Base-by-base conservation (phyloP, 2,797 vertebrate species). In the Siniperca scherzeri region DNA sequence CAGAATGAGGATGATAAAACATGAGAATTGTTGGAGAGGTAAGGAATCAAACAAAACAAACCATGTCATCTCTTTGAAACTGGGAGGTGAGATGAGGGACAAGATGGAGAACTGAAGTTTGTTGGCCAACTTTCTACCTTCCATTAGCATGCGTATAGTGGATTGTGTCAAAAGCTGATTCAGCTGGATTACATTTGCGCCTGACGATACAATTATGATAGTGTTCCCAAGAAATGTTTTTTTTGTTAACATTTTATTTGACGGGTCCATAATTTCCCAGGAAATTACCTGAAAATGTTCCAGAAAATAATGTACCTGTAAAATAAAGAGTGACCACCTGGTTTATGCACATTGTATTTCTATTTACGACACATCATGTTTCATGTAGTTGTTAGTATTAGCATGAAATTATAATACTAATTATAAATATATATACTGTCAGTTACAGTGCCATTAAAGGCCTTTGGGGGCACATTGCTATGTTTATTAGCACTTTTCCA, bases 1-100 rank as follows among this genome's bases (percentile, higher is more conserved):
- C 70, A 50, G 74, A 70, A 70, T 59, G 52, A 72, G 44, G 38
- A 69, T 53, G 27, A 62, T 64, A 59, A 60, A 74, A 78, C 50
- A 74, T 2, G n/a, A 50, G 5, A 67, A 55, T 27, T 19, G 60
- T 44, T 60, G 27, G 61, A 30, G n/a, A 65, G n/a, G 50, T 13
- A 16, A 16, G 10, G 33, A 48, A 67, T 13, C 10, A 56, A 50
- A 67, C 38, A 46, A 66, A 67, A 48, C 38, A 46, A 66, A 67
- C 42, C 3, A 3, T 25, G 27, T 27, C 27, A 10, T 68, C 60
- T 61, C 27, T 53, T 30, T 66, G 42, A 38, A 72, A 44, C 38
- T 30, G 12, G 50, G 10, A 25, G 22, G 25, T 36, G 42, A 42
- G 19, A 48, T 13, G 4, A 52, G 4, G 10, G n/a, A 22, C 1